Conservation (phyloP, 1,140 invertebrate genomes). For the Oedothorax gibbosus region DNA sequence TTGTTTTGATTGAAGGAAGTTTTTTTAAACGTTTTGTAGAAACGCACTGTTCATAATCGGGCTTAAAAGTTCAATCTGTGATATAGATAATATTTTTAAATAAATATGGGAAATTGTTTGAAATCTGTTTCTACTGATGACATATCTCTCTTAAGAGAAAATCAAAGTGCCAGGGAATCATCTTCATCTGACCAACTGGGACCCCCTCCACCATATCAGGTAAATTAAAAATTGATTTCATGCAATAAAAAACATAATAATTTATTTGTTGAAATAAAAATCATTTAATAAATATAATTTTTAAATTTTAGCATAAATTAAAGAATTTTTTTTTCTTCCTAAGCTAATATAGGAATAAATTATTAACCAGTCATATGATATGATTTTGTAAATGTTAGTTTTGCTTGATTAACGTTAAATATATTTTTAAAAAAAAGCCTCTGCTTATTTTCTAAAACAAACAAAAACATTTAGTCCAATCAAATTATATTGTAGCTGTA, state of each 20-base stretch:
- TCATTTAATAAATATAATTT: no score
- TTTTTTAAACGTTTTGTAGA: slow-evolving; percentile 6
- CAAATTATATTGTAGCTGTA: no score
- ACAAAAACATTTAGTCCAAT: no score
- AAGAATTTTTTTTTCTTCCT: no score
- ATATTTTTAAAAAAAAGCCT: no score
- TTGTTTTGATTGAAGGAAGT: slow-evolving; percentile 35
- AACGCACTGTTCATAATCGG: neutral
- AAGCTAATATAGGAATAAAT: no score
- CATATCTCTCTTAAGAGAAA: slow-evolving; percentile 64
- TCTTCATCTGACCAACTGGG: slow-evolving; percentile 65
- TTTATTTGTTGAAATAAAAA: neutral
- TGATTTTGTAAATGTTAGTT: no score
- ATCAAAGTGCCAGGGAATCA: slow-evolving; percentile 62
- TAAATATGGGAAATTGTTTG: slow-evolving; percentile 64
- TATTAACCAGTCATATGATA: no score
- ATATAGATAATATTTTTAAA: slow-evolving; percentile 12
- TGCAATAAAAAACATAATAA: no score
- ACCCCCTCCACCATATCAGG: slow-evolving; percentile 70
- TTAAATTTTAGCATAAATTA: no score
- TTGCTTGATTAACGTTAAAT: no score
- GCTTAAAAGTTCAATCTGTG: slow-evolving; percentile 6
- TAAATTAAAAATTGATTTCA: slow-evolving; percentile 45
- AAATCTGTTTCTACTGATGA: slow-evolving; percentile 64
- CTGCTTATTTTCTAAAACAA: no score